Percentiles rank a stretch among this genome's conserved stretches.
phyloP scores from a whole-genome alignment of 2,797 vertebrate species.

The Echeneis naucrates region DNA sequence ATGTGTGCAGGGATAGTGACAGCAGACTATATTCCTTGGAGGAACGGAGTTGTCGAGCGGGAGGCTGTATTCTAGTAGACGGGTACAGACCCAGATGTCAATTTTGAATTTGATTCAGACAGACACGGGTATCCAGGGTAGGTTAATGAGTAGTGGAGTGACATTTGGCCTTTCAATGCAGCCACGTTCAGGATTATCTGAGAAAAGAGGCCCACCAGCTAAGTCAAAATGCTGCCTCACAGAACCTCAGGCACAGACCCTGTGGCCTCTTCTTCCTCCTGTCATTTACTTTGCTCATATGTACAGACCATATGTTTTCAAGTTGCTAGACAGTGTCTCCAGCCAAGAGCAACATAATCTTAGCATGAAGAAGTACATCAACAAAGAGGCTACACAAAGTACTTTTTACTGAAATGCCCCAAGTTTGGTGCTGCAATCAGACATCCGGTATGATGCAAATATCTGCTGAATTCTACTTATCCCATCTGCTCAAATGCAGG shows the following conservation, averaged over 20 bases:
- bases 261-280: neutral
- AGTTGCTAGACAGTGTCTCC: constrained; percentile 22
- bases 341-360: constrained; percentile 6
- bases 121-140: no score
- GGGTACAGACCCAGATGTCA: no score
- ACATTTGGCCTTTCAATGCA: no score
- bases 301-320: constrained; percentile 41
- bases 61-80: no score
- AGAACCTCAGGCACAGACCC: neutral
- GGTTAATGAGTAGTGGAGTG: no score
- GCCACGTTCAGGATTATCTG: no score
- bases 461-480: constrained; percentile 58
- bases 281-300: constrained; percentile 9
- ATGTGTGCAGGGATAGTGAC: no score
- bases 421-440: constrained; percentile 64
- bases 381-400: constrained; percentile 44
- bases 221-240: no score
- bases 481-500: constrained; percentile 71
- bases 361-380: constrained; percentile 12
- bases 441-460: constrained; percentile 62
- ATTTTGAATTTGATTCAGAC: no score
- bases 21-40: no score
- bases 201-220: no score
- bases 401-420: constrained; percentile 48
- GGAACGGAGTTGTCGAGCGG: no score